These are phyloP conservation scores for Dichetophora obliterata DNA, from an alignment of 2,888 invertebrate species.

Conservation along the genomic window DNA sequence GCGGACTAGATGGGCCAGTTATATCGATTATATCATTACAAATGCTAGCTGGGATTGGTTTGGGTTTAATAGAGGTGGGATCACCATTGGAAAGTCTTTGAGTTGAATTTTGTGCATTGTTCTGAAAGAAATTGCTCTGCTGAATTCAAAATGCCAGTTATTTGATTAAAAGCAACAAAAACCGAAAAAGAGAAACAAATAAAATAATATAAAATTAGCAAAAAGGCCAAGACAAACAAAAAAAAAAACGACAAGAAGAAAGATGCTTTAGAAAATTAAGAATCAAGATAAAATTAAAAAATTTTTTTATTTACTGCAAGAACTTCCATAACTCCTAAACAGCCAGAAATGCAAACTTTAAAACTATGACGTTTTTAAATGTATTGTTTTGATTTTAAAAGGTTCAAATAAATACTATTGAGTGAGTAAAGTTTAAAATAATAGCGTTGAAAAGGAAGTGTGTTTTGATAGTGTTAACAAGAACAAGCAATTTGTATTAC, in stretches of 20 bases:
- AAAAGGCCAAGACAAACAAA: background rate
- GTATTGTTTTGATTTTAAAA: no score
- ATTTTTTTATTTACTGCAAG: no score
- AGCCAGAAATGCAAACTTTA: no score
- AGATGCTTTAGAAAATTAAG: background rate
- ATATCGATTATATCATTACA: slow-evolving; percentile 45
- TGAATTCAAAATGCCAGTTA: slow-evolving; percentile 2
- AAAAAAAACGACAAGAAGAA: no score
- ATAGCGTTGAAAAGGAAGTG: no score
- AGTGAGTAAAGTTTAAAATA: no score
- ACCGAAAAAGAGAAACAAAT: slow-evolving; percentile 31
- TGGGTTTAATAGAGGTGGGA: background rate
- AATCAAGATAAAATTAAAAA: background rate
- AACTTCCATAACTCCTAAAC: no score
- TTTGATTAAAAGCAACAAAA: slow-evolving; percentile 30
- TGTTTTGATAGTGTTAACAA: no score
- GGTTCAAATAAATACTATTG: no score
- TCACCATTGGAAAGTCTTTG: background rate
- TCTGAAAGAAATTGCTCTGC: slow-evolving; percentile 40
- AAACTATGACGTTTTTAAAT: no score
- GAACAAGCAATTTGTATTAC: slow-evolving; percentile 44
- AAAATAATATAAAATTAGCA: slow-evolving; percentile 8
- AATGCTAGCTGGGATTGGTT: background rate
- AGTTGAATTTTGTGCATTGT: background rate
- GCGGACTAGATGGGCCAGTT: slow-evolving; percentile 56